A percentile compares a stretch with the other conserved stretches of the same genome.
phyloP scores from a whole-genome alignment of 1,140 invertebrate genomes.

The Drosophila pallidifrons region DNA sequence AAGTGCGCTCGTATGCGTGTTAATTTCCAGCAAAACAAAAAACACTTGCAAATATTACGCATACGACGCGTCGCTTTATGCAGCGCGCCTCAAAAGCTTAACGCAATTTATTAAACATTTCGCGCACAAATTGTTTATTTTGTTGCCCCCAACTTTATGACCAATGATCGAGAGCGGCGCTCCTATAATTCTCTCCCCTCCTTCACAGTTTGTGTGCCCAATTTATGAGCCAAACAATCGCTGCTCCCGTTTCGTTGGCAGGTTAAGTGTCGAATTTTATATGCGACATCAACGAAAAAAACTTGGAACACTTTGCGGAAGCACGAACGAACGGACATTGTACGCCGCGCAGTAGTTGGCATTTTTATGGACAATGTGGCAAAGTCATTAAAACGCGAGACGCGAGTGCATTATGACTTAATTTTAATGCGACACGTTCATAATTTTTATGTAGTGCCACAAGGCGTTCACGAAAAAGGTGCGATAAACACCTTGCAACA shows the following conservation, averaged over 20 bases:
- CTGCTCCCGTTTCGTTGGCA: constrained; percentile 19
- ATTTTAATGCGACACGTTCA: constrained; percentile 71
- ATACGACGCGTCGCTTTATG: constrained; percentile 62
- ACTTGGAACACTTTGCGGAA: neutral
- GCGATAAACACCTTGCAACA: constrained; percentile 47
- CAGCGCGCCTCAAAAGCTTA: constrained; percentile 48
- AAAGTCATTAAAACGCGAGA: constrained; percentile 36
- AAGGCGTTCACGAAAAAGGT: constrained; percentile 23
- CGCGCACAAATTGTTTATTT: constrained; percentile 76
- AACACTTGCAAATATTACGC: constrained; percentile 63
- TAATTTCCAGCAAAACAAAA: constrained; percentile 60
- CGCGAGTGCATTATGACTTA: constrained; percentile 75
- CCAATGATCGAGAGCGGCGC: constrained; percentile 51
- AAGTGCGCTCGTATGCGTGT: constrained; percentile 76
- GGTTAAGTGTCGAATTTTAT: constrained; percentile 63
- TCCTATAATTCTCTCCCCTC: constrained; percentile 12
- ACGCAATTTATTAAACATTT: constrained; percentile 78
- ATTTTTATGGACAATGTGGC: constrained; percentile 59
- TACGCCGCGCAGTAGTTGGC: constrained; percentile 34
- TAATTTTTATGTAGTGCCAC: constrained; percentile 74
- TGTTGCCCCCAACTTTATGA: constrained; percentile 57
- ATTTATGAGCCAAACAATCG: constrained; percentile 70
- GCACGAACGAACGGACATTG: constrained; percentile 48
- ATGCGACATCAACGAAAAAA: constrained; percentile 44
- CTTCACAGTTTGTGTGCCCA: constrained; percentile 26